Percentiles rank a stretch among this genome's conserved stretches.
These are phyloP conservation scores for Vombatus ursinus DNA, from an alignment of 2,113 vertebrate genomes.

Conservation along the genomic window DNA sequence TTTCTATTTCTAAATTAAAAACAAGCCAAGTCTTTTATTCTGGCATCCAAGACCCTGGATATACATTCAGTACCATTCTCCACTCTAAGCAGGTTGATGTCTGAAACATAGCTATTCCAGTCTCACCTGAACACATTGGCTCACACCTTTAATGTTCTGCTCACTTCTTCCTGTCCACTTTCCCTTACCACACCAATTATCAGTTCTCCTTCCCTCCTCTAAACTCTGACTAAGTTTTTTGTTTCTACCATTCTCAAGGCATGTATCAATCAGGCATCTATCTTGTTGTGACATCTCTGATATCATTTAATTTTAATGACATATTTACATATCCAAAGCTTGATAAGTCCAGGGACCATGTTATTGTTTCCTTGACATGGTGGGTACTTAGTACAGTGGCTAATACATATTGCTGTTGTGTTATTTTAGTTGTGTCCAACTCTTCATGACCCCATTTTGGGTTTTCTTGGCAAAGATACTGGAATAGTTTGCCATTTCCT, in stretches of 20 bases:
- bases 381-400: not conserved
- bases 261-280: conserved; percentile 1
- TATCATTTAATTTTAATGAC: conserved; percentile 7
- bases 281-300: not conserved
- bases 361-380: not conserved
- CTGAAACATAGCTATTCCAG: not conserved
- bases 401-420: no score
- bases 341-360: not conserved
- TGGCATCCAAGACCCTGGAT: not conserved
- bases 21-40: not conserved
- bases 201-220: not conserved
- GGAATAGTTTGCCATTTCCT: not conserved
- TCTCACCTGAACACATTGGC: not conserved
- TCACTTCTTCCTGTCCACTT: not conserved
- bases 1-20: not conserved
- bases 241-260: not conserved
- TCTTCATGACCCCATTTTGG: not conserved
- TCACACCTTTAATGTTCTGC: not conserved
- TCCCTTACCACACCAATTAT: not conserved
- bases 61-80: not conserved
- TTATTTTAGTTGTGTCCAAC: not conserved
- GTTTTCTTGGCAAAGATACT: not conserved
- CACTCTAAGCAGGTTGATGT: not conserved
- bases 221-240: not conserved
- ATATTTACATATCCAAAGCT: not conserved